Evolutionary conservation across 2,113 vertebrate genomes (phyloP), one percentile per base, ranked within the genome.

Genomic region (Myotis lucifugus): DNA sequence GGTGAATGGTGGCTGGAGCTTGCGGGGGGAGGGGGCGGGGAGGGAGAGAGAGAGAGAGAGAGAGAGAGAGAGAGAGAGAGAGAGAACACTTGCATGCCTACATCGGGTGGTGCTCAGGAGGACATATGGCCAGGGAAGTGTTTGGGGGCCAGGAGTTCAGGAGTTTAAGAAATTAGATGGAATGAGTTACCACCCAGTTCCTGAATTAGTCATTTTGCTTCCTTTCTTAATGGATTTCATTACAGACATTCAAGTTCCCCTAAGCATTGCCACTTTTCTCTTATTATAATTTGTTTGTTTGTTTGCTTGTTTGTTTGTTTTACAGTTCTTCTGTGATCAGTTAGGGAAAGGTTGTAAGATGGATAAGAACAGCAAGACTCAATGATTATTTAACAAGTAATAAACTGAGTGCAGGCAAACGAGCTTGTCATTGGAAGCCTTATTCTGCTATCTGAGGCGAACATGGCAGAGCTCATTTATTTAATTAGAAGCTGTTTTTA

Each of bases 181-280:
- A 95, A 91, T 93, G 95, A 96, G 90, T 97, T 94, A 95, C 66
- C 97, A 96, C 94, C 56, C 74, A 96, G 92, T 95, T 98, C 96
- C 98, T 97, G 97, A 88, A 98, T 98, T 93, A 98, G 95, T 94
- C 97, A 97, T 95, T 97, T 94, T 87, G 92, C 95, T 98, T 96
- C 67, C 94, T 97, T 97, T 98, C 91, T 54, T 95, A 96, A 98
- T 97, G 95, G 97, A 84, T 93, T 96, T 97, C 74, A 97, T 97
- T 95, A 96, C 15, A 93, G 92, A 90, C 73, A 66, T 91, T 96
- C 73, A 85, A 90, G 69, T 93, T 95, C 74, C 79, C 88, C 76
- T 86, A 95, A 96, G 96, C 91, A 97, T 95, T 78, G 5, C 79
- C 78, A 92, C 96, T 64, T 95, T 93, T 95, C 85, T 91, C 97